phyloP scores from a whole-genome alignment of 2,888 invertebrate genomes.

The Parnassius orleans region DNA sequence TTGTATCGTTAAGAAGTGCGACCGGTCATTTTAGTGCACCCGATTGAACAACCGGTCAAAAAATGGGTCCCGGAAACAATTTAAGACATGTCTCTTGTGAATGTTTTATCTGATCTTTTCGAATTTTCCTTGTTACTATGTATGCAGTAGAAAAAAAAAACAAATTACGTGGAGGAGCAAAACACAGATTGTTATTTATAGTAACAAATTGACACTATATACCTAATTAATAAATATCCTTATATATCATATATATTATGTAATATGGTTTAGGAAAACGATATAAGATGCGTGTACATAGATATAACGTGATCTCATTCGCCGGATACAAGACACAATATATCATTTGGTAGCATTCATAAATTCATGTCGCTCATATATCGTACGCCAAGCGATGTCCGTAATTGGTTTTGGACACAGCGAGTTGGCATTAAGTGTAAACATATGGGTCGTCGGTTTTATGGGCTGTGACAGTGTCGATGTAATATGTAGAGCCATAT shows the following conservation, averaged over 20 bases:
- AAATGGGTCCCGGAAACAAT: constrained; percentile 22
- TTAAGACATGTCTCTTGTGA: constrained; percentile 14
- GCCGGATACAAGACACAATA: constrained; percentile 22
- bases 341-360: constrained; percentile 30
- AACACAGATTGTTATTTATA: too few relatives aligned
- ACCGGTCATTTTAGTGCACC: constrained; percentile 19
- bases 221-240: too few relatives aligned
- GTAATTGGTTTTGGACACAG: constrained; percentile 61
- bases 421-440: constrained; percentile 41
- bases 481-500: constrained; percentile 1
- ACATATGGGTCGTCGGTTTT: constrained; percentile 33
- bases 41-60: constrained; percentile 10
- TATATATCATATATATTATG: too few relatives aligned
- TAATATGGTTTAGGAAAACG: not conserved
- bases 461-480: constrained; percentile 18
- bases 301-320: constrained; percentile 10
- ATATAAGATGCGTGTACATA: not conserved
- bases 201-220: too few relatives aligned
- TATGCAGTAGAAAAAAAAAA: too few relatives aligned
- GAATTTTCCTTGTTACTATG: constrained; percentile 1
- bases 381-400: constrained; percentile 57
- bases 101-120: constrained; percentile 12
- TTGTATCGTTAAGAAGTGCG: constrained; percentile 19
- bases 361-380: constrained; percentile 44
- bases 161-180: too few relatives aligned